Evolutionary conservation across 1,140 invertebrate genomes (phyloP).

Genomic region (Helicoverpa armigera): DNA sequence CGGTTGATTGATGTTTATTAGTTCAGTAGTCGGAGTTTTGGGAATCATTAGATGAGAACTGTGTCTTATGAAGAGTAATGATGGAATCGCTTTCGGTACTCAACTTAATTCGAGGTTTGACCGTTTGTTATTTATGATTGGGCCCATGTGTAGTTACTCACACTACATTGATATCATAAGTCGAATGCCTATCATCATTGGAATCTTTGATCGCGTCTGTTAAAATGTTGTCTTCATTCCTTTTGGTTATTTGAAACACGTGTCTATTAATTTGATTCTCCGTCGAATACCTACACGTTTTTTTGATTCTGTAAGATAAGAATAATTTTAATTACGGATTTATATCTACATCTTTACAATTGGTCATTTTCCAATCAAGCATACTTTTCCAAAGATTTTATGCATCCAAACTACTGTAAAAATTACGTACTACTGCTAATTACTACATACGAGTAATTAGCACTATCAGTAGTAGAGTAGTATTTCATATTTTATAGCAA

Average conservation of each 20-base stretch:
- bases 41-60: slow-evolving; percentile 81
- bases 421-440: too few relatives aligned
- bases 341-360: background rate
- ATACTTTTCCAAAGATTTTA: too few relatives aligned
- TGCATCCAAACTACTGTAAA: too few relatives aligned
- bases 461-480: too few relatives aligned
- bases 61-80: slow-evolving; percentile 84
- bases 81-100: slow-evolving; percentile 72
- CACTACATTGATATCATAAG: slow-evolving; percentile 75
- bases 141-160: slow-evolving; percentile 63
- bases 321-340: too few relatives aligned
- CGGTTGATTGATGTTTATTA: slow-evolving; percentile 86
- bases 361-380: too few relatives aligned
- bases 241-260: slow-evolving; percentile 17
- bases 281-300: background rate
- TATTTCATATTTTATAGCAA: too few relatives aligned
- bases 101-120: slow-evolving; percentile 79
- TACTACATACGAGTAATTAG: too few relatives aligned
- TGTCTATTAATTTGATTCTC: slow-evolving; percentile 38
- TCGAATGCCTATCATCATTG: slow-evolving; percentile 47
- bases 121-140: slow-evolving; percentile 74
- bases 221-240: slow-evolving; percentile 46
- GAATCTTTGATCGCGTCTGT: slow-evolving; percentile 38
- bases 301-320: too few relatives aligned
- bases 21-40: slow-evolving; percentile 85